Evolutionary conservation across 2,888 invertebrate genomes (phyloP).

Genomic region (Eulithis testata): DNA sequence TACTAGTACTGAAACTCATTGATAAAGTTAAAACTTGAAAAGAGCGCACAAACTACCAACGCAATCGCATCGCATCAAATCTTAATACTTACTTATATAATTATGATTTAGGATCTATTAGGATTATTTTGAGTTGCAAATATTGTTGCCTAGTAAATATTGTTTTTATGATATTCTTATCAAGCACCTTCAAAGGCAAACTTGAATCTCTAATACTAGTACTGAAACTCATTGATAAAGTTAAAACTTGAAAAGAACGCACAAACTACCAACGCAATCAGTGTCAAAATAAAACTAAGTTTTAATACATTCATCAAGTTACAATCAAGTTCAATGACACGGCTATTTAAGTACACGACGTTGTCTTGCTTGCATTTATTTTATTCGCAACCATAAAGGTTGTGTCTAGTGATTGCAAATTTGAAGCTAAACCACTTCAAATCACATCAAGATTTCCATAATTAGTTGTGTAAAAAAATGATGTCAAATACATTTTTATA

Average conservation of each 20-base stretch:
- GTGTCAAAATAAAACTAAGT: constrained; percentile 32
- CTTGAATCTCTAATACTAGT: too few relatives aligned
- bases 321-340: constrained; percentile 72
- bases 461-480: neutral
- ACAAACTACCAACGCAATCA: neutral
- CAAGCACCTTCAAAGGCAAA: too few relatives aligned
- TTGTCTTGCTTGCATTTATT: constrained; percentile 62
- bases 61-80: neutral
- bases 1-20: too few relatives aligned
- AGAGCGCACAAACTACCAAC: neutral
- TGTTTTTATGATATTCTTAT: too few relatives aligned
- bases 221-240: neutral
- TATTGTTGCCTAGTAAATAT: too few relatives aligned
- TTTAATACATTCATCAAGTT: constrained; percentile 58
- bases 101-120: too few relatives aligned
- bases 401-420: neutral
- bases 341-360: constrained; percentile 61
- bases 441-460: neutral
- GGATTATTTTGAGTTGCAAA: too few relatives aligned
- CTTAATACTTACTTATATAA: too few relatives aligned
- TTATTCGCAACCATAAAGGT: constrained; percentile 55
- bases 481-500: neutral
- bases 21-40: neutral
- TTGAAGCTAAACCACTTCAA: neutral
- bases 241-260: neutral